Evolutionary conservation across 2,113 vertebrate genomes (phyloP).

Genomic region (Halcyon senegalensis): DNA sequence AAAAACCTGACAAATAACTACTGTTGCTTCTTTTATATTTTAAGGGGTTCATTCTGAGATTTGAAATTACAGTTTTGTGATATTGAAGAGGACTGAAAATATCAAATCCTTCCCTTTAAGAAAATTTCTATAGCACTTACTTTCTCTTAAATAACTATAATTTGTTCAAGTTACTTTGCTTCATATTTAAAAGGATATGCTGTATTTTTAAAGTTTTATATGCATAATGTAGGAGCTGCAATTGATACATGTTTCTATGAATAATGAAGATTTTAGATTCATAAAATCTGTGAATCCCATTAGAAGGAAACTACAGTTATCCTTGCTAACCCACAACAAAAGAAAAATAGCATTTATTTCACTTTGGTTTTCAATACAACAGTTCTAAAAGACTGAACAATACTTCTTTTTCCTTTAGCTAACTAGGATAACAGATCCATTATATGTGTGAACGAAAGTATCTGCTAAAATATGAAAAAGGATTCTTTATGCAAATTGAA

Average conservation of each 20-base stretch:
- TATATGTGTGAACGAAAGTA: neutral
- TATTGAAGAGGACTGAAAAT: slow-evolving; percentile 57
- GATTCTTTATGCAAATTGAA: neutral
- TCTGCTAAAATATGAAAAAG: neutral
- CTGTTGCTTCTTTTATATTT: slow-evolving; percentile 48
- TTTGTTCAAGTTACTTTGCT: slow-evolving; percentile 52
- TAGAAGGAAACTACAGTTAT: slow-evolving; percentile 35
- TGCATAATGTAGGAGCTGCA: slow-evolving; percentile 18
- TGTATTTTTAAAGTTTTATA: slow-evolving; percentile 43
- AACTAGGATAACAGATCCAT: slow-evolving; percentile 7
- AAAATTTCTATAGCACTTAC: slow-evolving; percentile 18
- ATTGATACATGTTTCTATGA: slow-evolving; percentile 3
- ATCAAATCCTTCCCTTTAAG: slow-evolving; percentile 29
- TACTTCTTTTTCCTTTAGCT: neutral
- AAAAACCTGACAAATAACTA: slow-evolving; percentile 64
- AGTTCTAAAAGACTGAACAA: slow-evolving; percentile 53
- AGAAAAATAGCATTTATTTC: slow-evolving; percentile 44
- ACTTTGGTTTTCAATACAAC: slow-evolving; percentile 28
- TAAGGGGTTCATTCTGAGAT: slow-evolving; percentile 56
- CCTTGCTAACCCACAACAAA: neutral
- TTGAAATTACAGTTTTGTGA: slow-evolving; percentile 56
- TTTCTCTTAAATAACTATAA: slow-evolving; percentile 65
- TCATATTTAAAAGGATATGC: slow-evolving; percentile 46
- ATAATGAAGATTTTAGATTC: slow-evolving; percentile 51
- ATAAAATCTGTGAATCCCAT: slow-evolving; percentile 35